Base-by-base conservation (phyloP, 2,113 vertebrate species). In the Steatornis caripensis region DNA sequence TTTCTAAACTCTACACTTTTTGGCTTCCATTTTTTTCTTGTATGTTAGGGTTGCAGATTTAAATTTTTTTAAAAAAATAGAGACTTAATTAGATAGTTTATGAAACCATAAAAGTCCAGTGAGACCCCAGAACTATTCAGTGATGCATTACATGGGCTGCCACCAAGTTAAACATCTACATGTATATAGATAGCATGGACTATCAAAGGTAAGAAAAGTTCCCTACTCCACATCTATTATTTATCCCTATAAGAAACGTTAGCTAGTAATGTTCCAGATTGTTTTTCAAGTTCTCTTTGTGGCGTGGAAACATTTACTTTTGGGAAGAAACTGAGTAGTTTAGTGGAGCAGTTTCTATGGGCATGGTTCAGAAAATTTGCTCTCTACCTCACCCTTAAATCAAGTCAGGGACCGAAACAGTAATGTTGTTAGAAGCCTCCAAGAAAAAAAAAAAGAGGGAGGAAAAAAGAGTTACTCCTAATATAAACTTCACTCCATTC, bases 1-100 rank as follows among this genome's bases (percentile, higher is more conserved):
- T 95, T 98, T 97, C 72, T 94, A 65, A 90, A 95, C 76, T 84
- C 85, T 84, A 94, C 45, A 90, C 11, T 60, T 49, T 66, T 91
- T 80, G 80, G 34, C 89, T 43, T 91, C 82, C 78, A 41, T 64
- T 46, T 78, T 94, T 89, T 81, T 83, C 76, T 92, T 61, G 4
- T 16, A 32, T 11, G 4, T 62, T 13, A 69, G 6, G 32, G 2
- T 5, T 36, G 43, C 46, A 70, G 30, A 54, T 58, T 69, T 34
- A 84, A 12, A 17, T 66, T 89, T 24, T 5, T 55, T 6, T 19
- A 77, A 71, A 53, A 53, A 43, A 16, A 3, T 37, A 79, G 7
- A 87, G 4, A 64, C 30, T 53, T 72, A 55, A 53, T 88, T 39
- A 70, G 26, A 19, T 43, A 54, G 1, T 71, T 83, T 27, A 79